phyloP scores from a whole-genome alignment of 2,888 invertebrate species.

The Tribolium freemani region DNA sequence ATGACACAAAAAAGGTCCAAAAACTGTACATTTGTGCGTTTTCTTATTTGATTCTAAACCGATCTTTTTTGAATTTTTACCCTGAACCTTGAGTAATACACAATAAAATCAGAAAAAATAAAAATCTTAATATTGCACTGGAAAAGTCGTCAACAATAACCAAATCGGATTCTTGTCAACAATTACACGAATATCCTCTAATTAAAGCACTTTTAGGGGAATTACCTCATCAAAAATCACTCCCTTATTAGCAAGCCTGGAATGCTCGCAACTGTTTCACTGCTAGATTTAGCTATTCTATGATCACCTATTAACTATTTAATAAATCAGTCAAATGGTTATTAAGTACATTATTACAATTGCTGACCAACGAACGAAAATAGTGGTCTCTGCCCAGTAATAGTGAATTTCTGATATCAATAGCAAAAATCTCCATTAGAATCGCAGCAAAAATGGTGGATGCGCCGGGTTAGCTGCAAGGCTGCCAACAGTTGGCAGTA shows the following conservation, averaged over 20 bases:
- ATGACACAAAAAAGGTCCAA: slow-evolving; percentile 35
- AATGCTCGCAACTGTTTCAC: slow-evolving; percentile 30
- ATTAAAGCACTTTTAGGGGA: slow-evolving; percentile 47
- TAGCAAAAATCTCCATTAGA: too few species aligned
- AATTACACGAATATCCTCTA: slow-evolving; percentile 33
- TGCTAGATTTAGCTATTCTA: slow-evolving; percentile 35
- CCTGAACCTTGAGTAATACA: slow-evolving; percentile 34
- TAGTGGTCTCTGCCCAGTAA: background rate
- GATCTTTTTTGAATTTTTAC: slow-evolving; percentile 31
- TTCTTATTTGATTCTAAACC: slow-evolving; percentile 37
- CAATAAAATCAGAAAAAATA: slow-evolving; percentile 15
- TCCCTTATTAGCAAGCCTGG: slow-evolving; percentile 30
- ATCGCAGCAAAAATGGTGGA: slow-evolving; percentile 6
- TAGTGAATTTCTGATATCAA: background rate
- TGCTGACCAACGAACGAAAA: slow-evolving; percentile 29
- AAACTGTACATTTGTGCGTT: slow-evolving; percentile 47
- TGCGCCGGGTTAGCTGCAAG: background rate
- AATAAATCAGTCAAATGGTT: slow-evolving; percentile 46
- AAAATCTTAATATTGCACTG: slow-evolving; percentile 35
- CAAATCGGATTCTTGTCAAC: background rate
- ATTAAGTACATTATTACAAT: slow-evolving; percentile 43
- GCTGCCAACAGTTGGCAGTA: slow-evolving; percentile 13
- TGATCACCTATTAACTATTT: slow-evolving; percentile 24
- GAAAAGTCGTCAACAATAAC: slow-evolving; percentile 17
- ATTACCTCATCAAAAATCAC: slow-evolving; percentile 23